phyloP scores from a whole-genome alignment of 2,797 vertebrate species.

The Poeciliopsis gracilis region DNA sequence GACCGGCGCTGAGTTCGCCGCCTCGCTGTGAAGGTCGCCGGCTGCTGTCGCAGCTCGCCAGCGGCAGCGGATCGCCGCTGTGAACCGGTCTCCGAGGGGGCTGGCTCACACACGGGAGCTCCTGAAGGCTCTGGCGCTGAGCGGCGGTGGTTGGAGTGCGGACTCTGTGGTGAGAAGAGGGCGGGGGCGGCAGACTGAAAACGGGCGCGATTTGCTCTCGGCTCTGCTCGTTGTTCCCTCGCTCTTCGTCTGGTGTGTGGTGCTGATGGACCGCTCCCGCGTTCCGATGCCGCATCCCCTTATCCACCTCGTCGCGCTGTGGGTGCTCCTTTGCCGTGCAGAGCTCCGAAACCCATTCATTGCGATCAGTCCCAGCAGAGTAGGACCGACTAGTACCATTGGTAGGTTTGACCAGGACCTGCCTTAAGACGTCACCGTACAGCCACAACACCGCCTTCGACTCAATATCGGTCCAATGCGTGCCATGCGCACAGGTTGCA shows the following conservation, averaged over 20 bases:
- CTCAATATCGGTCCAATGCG: slow-evolving; percentile 60
- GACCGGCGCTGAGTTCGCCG: slow-evolving; percentile 51
- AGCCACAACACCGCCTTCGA: slow-evolving; percentile 80
- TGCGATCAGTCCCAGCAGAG: slow-evolving; percentile 81
- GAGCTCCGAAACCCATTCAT: slow-evolving; percentile 82
- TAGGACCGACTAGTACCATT: slow-evolving; percentile 82
- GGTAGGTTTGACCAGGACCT: slow-evolving; percentile 82
- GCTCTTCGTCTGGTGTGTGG: slow-evolving; percentile 67
- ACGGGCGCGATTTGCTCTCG: slow-evolving; percentile 74
- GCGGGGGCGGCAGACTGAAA: slow-evolving; percentile 83
- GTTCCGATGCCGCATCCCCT: slow-evolving; percentile 81
- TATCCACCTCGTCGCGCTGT: slow-evolving; percentile 77
- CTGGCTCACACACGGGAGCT: slow-evolving; percentile 79
- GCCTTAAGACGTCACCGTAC: slow-evolving; percentile 82
- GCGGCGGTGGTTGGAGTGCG: slow-evolving; percentile 68
- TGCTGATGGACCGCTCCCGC: slow-evolving; percentile 81
- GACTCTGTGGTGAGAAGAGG: slow-evolving; percentile 79
- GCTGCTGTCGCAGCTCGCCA: slow-evolving; percentile 68
- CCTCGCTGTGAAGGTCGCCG: slow-evolving; percentile 66
- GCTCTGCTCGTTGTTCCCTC: slow-evolving; percentile 59
- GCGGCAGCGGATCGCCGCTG: slow-evolving; percentile 71
- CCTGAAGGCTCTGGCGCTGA: slow-evolving; percentile 78
- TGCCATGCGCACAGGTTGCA: slow-evolving; percentile 77
- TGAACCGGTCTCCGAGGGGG: slow-evolving; percentile 69
- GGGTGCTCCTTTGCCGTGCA: slow-evolving; percentile 79